phyloP scores from a whole-genome alignment of 1,140 invertebrate species.

The Propsilocerus akamusi region DNA sequence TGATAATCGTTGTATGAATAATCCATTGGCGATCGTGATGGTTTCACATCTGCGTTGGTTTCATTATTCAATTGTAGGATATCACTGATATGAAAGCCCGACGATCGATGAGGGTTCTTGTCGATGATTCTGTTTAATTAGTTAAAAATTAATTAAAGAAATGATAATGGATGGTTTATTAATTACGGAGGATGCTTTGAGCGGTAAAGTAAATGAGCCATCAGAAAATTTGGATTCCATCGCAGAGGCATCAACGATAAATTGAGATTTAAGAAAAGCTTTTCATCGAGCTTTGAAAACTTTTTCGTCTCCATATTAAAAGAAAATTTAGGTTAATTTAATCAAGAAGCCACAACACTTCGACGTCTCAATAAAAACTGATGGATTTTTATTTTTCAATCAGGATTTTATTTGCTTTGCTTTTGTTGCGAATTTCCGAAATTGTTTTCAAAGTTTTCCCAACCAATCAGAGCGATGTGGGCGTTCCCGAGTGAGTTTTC shows the following conservation, averaged over 20 bases:
- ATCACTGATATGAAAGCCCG: constrained; percentile 56
- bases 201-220: neutral
- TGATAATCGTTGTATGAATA: neutral
- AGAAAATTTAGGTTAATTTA: too few relatives aligned
- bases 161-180: neutral
- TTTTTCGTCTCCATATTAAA: neutral
- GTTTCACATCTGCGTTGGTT: neutral
- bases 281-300: neutral
- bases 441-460: too few relatives aligned
- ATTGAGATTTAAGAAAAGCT: neutral
- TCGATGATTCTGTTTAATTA: neutral
- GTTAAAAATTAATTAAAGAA: neutral
- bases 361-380: too few relatives aligned
- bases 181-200: neutral
- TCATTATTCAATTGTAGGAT: constrained; percentile 43
- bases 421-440: too few relatives aligned
- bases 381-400: too few relatives aligned
- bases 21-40: neutral
- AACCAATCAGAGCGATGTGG: too few relatives aligned
- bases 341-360: too few relatives aligned
- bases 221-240: neutral
- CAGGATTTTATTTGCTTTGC: too few relatives aligned
- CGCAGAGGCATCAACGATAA: neutral
- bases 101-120: constrained; percentile 27
- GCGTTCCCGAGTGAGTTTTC: too few relatives aligned